Percentiles rank a stretch among this genome's conserved stretches.
Evolutionary conservation across 2,797 vertebrate species (phyloP).

Genomic region (Gallinago stenura): DNA sequence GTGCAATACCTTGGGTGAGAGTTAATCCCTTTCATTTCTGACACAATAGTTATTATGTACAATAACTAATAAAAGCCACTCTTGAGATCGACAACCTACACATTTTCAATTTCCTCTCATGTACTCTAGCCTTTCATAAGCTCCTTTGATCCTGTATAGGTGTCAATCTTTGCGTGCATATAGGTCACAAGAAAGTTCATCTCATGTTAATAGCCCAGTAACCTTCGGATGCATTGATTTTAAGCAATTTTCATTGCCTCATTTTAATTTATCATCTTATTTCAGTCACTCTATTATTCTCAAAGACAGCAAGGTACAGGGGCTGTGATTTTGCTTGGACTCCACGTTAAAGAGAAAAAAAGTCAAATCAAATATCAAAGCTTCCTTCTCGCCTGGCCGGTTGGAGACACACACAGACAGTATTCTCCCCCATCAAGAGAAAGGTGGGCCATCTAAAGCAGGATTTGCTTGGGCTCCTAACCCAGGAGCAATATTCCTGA

Average conservation of each 20-base stretch:
- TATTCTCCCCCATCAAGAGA: neutral
- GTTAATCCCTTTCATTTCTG: constrained; percentile 73
- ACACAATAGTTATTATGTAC: constrained; percentile 73
- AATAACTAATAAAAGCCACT: constrained; percentile 68
- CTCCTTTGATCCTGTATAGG: constrained; percentile 57
- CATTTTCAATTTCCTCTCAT: constrained; percentile 64
- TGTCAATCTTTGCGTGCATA: constrained; percentile 30
- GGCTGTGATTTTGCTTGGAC: neutral
- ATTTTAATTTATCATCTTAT: constrained; percentile 9
- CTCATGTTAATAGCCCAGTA: neutral
- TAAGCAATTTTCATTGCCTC: constrained; percentile 1
- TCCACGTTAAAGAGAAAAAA: neutral
- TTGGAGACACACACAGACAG: rapidly evolving
- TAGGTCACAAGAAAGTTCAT: constrained; percentile 66
- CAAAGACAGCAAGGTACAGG: neutral
- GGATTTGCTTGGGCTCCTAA: neutral
- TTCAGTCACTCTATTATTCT: neutral
- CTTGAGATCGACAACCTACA: constrained; percentile 62
- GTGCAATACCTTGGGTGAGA: constrained; percentile 68
- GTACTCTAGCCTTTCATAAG: constrained; percentile 49
- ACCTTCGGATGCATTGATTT: neutral
- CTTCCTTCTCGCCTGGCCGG: neutral
- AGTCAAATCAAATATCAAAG: neutral
- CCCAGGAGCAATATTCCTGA: neutral
- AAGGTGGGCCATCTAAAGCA: neutral